Percentiles rank a stretch among this genome's conserved stretches.
phyloP scores from a whole-genome alignment of 2,888 invertebrate species.

The Automeris io region DNA sequence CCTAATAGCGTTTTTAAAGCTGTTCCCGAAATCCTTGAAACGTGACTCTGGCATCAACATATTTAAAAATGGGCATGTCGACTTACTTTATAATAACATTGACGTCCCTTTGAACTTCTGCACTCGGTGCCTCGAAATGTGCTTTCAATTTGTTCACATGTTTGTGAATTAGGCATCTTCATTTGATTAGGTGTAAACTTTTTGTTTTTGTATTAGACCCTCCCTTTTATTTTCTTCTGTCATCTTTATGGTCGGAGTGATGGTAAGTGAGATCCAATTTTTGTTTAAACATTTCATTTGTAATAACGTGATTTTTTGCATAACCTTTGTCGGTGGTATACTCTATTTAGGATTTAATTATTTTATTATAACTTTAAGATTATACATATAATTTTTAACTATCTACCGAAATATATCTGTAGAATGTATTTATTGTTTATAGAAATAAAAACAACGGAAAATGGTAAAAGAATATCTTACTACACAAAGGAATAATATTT shows the following conservation, averaged over 20 bases:
- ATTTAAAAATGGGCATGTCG: conserved; percentile 63
- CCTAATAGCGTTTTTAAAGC: conserved; percentile 72
- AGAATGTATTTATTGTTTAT: background rate
- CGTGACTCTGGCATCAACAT: conserved; percentile 72
- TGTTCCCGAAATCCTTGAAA: conserved; percentile 71
- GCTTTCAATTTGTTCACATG: conserved; percentile 38
- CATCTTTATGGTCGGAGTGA: background rate
- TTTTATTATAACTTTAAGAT: no score
- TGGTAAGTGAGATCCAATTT: background rate
- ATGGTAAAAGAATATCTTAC: background rate
- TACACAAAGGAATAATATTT: background rate
- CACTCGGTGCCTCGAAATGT: conserved; percentile 36
- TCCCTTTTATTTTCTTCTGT: conserved; percentile 2
- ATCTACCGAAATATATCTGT: no score
- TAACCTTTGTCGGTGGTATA: no score
- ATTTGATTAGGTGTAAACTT: conserved; percentile 18
- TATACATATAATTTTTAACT: no score
- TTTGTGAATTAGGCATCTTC: conserved; percentile 19
- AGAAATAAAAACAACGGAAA: background rate
- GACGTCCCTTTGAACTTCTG: conserved; percentile 59
- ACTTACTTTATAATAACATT: conserved; percentile 58
- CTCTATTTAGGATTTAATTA: no score
- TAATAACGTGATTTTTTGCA: no score
- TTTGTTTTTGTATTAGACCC: background rate
- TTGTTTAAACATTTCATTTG: no score